Evolutionary conservation across 2,888 invertebrate species (phyloP), one percentile per base, ranked within the genome.

Genomic region (Agrypnus murinus): DNA sequence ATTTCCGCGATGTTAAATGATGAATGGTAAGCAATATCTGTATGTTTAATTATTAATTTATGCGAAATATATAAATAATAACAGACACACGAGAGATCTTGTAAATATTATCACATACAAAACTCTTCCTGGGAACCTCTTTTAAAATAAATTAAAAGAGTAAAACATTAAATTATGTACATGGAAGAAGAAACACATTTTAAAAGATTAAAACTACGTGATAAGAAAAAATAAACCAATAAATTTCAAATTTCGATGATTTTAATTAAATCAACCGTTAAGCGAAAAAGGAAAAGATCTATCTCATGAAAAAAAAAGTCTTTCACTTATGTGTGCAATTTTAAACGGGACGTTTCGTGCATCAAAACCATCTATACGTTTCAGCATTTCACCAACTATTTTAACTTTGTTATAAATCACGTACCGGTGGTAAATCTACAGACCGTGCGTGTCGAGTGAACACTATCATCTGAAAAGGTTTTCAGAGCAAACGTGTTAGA

Each of bases 401-500:
- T 48, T 66, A 58, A 34, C 15, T 57, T 57, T 38, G 19, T 36
- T 65, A 70, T 60, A 70, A 70, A 70, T 65, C 70, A 70, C 70
- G 70, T 65, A 70, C 60, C 17, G 40, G 17, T 65, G 65, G 70
- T 65, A 62, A 70, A 70, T 60, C 36, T 38, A 40, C 43, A 55
- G 45, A 34, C 53, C 70, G 65, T 70, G 70, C 70, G 59, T 62
- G 59, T 55, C 65, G 43, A 66, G 55, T 12, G 43, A 55, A 9
- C 55, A 17, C 45, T 58, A 53, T 67, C 43, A 38, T 53, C 50
- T 31, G 40, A 59, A 48, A n/a, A 40, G 53, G 38, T 67, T 67
- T 66, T 67, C 67, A 67, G 67, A 67, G 67, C 60, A 67, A 36
- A 67, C 67, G 67, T 67, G 67, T 36, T 43, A 67, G 67, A 60